Base-by-base conservation (phyloP, 2,797 vertebrate genomes). In the Xenopus petersii region DNA sequence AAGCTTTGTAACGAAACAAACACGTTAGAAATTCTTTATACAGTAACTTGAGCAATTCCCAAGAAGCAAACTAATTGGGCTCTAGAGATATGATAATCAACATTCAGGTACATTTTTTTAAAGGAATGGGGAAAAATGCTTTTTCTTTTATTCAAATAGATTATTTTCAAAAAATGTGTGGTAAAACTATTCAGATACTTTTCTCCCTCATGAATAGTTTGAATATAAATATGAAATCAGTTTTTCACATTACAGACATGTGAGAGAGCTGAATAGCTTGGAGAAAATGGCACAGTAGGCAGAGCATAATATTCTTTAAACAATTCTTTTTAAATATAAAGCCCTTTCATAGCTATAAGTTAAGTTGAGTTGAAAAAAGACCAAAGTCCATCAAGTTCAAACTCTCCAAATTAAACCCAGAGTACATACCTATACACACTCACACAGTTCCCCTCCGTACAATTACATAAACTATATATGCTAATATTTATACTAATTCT, bases 11-110 rank as follows among this genome's bases (percentile, higher is more conserved):
- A 79, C 21, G 26, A 79, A 79, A 58, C 59, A 69, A 59, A 64
- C 71, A 74, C 49, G 64, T 74, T 73, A 64, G 67, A 54, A 72
- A 79, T 49, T 64, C 61, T 73, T 70, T 70, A 67, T 63, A 17
- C n/a, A 17, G 54, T 56, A 79, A 70, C 49, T 79, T 63, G 36
- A 69, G 16, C 61, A 73, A 73, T 47, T 74, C 76, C 71, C 66
- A 73, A 73, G 71, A 59, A 79, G 12, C 49, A 64, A 33, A n/a
- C 54, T 79, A 79, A 79, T 79, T 79, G 70, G 71, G 63, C 76
- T 69, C 76, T 16, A 46, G 76, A 74, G 76, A 70, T 74, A 79
- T 79, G 76, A 49, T 64, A 79, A 79, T 73, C 66, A 65, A 60
- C 51, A 71, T 15, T 26, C 11, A 70, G 71, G 61, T 70, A 65